Evolutionary conservation across 2,113 vertebrate genomes (phyloP).

Genomic region (Salvelinus fontinalis): DNA sequence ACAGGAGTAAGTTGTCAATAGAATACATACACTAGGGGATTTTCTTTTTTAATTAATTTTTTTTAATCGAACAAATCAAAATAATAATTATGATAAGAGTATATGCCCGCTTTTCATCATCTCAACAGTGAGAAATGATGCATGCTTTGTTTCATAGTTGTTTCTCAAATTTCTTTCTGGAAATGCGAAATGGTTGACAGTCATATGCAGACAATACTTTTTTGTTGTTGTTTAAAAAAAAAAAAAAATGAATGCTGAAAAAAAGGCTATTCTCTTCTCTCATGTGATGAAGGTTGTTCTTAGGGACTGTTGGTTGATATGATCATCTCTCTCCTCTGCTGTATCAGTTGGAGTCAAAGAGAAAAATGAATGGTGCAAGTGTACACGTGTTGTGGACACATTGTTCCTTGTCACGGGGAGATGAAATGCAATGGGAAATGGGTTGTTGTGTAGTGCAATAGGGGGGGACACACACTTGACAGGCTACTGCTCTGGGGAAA

Average conservation of each 20-base stretch:
- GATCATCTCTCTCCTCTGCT: slow-evolving; percentile 25
- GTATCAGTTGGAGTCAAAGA: slow-evolving; percentile 29
- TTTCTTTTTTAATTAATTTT: too few species aligned
- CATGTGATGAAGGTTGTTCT: slow-evolving; percentile 29
- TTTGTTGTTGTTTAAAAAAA: too few species aligned
- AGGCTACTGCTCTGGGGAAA: slow-evolving; percentile 33
- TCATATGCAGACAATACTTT: slow-evolving; percentile 25
- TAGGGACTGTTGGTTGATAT: slow-evolving; percentile 15
- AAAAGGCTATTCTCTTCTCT: slow-evolving; percentile 31
- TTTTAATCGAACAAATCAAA: slow-evolving; percentile 35
- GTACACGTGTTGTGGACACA: neutral
- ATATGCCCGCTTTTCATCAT: slow-evolving; percentile 50
- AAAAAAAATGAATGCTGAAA: too few species aligned
- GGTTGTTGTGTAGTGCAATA: slow-evolving; percentile 15
- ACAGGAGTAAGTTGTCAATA: too few species aligned
- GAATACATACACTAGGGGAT: too few species aligned
- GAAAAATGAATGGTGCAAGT: slow-evolving; percentile 16
- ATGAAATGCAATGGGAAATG: neutral
- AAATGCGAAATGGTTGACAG: slow-evolving; percentile 12
- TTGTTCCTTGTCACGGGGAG: neutral
- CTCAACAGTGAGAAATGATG: slow-evolving; percentile 73
- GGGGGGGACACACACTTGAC: slow-evolving; percentile 32
- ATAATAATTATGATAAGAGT: slow-evolving; percentile 52
- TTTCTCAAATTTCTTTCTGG: slow-evolving; percentile 58
- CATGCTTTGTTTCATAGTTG: slow-evolving; percentile 69